Percentiles rank a stretch among this genome's conserved stretches.
These are phyloP conservation scores for Steinernema carpocapsae DNA, from an alignment of 2,888 invertebrate species.

Conservation along the genomic window DNA sequence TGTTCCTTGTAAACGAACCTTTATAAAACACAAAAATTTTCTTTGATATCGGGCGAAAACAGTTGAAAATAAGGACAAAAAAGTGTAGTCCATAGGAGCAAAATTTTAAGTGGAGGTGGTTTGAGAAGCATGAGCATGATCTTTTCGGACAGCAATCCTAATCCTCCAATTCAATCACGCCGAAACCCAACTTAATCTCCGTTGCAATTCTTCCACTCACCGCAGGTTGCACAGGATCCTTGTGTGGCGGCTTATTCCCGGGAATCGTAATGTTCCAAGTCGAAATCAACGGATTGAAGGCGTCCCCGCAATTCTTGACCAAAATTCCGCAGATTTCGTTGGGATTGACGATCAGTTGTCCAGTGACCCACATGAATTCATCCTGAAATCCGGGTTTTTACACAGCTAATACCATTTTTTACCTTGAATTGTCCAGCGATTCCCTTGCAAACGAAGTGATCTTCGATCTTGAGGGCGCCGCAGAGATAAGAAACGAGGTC, in stretches of 20 bases:
- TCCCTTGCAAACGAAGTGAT: constrained; percentile 55
- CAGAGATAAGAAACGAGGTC: constrained; percentile 46
- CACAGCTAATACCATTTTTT: neutral
- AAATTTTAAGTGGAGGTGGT: too few species aligned
- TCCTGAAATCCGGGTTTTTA: constrained; percentile 44
- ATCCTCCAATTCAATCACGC: too few species aligned
- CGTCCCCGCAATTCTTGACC: constrained; percentile 55
- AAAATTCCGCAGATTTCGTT: constrained; percentile 59
- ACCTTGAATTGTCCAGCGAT: constrained; percentile 55
- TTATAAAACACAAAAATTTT: neutral
- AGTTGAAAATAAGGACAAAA: too few species aligned
- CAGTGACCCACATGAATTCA: constrained; percentile 59
- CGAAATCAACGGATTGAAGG: constrained; percentile 51
- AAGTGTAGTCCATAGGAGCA: too few species aligned
- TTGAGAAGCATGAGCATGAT: too few species aligned
- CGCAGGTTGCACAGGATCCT: constrained; percentile 43
- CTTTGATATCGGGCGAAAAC: too few species aligned
- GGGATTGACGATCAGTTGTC: constrained; percentile 56
- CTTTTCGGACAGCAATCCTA: neutral
- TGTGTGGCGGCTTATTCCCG: constrained; percentile 52
- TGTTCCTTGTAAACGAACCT: neutral
- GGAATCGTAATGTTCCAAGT: constrained; percentile 59
- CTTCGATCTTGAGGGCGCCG: constrained; percentile 54
- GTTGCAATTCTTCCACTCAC: neutral
- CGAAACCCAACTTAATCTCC: too few species aligned